Percentiles rank a stretch among this genome's conserved stretches.
Conservation (phyloP, 2,888 invertebrate species). For the Herminia tarsipennalis region DNA sequence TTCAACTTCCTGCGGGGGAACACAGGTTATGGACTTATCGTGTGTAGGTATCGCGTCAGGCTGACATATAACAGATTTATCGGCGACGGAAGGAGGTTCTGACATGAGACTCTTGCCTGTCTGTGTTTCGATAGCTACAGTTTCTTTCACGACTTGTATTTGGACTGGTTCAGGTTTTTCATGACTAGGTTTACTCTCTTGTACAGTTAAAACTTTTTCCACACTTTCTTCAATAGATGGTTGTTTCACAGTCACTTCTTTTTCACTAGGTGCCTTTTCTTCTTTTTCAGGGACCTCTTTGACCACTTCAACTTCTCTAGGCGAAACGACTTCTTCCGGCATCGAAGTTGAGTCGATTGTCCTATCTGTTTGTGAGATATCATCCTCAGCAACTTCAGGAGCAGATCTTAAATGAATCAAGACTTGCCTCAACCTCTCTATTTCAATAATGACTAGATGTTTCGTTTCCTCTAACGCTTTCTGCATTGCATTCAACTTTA, state of each 20-base stretch:
- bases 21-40: constrained; percentile 82
- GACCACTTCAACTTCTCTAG: constrained; percentile 55
- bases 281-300: constrained; percentile 39
- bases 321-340: constrained; percentile 88
- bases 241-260: constrained; percentile 40
- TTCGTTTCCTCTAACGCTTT: constrained; percentile 87
- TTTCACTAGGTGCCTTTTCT: constrained; percentile 24
- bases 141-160: constrained; percentile 46
- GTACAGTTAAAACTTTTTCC: constrained; percentile 45
- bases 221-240: constrained; percentile 41
- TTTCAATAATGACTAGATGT: constrained; percentile 85
- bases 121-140: constrained; percentile 86
- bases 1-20: constrained; percentile 85
- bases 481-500: constrained; percentile 85
- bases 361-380: constrained; percentile 83
- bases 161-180: constrained; percentile 37
- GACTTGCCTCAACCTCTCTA: constrained; percentile 81
- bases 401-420: constrained; percentile 70
- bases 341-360: constrained; percentile 90
- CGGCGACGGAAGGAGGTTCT: constrained; percentile 68
- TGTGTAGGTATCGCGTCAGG: constrained; percentile 69
- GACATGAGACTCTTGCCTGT: constrained; percentile 87
- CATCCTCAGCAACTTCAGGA: constrained; percentile 74
- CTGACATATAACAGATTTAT: constrained; percentile 75
- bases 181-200: constrained; percentile 54